Base-by-base conservation (phyloP, 2,797 vertebrate species). In the Anabas testudineus region DNA sequence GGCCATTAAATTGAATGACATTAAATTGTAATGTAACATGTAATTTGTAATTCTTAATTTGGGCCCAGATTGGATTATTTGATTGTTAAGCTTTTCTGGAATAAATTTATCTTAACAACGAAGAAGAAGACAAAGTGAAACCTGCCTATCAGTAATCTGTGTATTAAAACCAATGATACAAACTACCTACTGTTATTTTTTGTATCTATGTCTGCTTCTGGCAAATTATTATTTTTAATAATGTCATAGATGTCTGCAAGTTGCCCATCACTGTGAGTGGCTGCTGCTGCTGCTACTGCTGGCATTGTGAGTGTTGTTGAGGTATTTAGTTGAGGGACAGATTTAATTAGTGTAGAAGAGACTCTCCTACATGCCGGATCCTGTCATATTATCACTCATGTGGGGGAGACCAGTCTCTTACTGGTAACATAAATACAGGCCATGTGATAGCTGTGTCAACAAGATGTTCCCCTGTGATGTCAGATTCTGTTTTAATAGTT, bases 321-420 rank as follows among this genome's bases (percentile, higher is more conserved):
- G 83, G 70, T 78, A 75, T 87, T 84, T 76, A 83, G 66, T 68
- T 57, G 32, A 74, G 67, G 72, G 64, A 67, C 73, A 68, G 67
- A 81, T 89, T 88, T 85, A 88, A 90, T 90, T 86, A 85, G 77
- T 62, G 64, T 70, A 66, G 76, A 78, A 65, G 74, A 45, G 76
- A 66, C 64, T 84, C 80, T 86, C 85, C 83, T 69, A 80, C 84
- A 78, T 22, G 54, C 59, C 41, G 67, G 57, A 71, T 82, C 60
- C 76, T 83, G 83, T 86, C 79, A 80, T 74, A 73, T 78, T 81
- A 88, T 90, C 83, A 87, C 80, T 88, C 75, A 67, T 82, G 78
- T 78, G 85, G 76, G 74, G 85, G 86, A 86, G 87, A 70, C 88
- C 78, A 46, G 16, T 74, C 67, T 76, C 76, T 83, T 68, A 46